Evolutionary conservation across 2,797 vertebrate genomes (phyloP).

Genomic region (Sylvilagus floridanus): DNA sequence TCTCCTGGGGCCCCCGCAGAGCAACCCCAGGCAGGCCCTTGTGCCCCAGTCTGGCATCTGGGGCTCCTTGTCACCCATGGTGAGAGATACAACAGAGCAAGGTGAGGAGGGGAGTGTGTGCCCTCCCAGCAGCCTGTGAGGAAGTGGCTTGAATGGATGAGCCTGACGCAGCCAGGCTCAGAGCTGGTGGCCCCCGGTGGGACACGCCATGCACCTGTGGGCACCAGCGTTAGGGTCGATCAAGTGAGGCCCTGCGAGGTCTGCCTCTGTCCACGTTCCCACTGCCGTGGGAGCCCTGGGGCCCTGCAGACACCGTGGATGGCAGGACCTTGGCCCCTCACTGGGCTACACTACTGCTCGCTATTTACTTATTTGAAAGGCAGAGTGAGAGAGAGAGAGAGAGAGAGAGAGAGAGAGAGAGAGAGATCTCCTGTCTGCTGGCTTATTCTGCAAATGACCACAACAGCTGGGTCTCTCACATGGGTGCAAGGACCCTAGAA

Average conservation of each 20-base stretch:
- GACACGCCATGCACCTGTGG: rapidly evolving
- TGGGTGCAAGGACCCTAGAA: no score
- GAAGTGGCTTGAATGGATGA: neutral
- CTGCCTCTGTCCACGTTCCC: rapidly evolving
- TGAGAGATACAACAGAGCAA: neutral
- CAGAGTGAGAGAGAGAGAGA: no score
- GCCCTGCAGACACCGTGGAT: neutral
- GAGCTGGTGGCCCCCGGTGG: no score
- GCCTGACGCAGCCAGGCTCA: neutral
- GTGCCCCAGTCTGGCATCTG: neutral
- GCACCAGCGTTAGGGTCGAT: neutral
- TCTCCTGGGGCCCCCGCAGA: neutral
- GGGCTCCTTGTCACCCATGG: neutral
- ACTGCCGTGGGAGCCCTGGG: neutral
- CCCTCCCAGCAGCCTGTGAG: neutral
- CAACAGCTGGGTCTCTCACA: no score
- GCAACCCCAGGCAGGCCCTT: neutral
- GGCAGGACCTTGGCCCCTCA: neutral
- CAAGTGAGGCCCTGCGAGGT: neutral
- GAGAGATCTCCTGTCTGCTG: no score
- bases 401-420: no score
- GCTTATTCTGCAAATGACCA: no score
- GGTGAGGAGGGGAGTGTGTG: neutral
- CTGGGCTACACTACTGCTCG: neutral
- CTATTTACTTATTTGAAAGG: no score